These are phyloP conservation scores for Pyrrhosoma nymphula DNA, from an alignment of 2,888 invertebrate species.

Conservation along the genomic window DNA sequence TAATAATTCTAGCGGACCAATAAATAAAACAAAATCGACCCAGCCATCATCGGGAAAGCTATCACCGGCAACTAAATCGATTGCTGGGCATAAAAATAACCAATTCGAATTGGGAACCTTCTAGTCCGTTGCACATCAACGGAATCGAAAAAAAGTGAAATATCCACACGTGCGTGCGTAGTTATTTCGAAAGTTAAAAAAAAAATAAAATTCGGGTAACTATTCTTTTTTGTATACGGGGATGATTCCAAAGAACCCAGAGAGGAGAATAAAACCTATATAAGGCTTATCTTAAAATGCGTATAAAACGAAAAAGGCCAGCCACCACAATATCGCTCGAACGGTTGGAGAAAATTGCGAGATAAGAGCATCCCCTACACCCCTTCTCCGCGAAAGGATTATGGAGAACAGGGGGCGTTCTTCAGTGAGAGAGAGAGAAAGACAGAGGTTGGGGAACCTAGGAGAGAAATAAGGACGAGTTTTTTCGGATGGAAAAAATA, in stretches of 20 bases:
- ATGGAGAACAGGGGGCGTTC: not conserved
- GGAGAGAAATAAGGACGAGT: not conserved
- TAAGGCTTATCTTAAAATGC: conserved; percentile 37
- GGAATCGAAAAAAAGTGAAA: not conserved
- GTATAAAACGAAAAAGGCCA: not conserved
- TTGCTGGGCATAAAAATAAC: not conserved
- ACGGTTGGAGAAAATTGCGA: not conserved
- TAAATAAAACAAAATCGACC: not conserved
- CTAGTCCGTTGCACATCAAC: not conserved
- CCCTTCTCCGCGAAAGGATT: conserved; percentile 14
- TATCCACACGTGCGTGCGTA: not conserved
- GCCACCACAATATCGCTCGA: not conserved
- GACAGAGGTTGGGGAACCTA: not conserved
- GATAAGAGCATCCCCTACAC: not conserved
- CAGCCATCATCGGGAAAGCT: not conserved
- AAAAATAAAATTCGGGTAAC: not conserved
- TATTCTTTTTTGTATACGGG: not conserved
- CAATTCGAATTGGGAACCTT: not conserved
- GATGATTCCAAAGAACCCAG: not conserved
- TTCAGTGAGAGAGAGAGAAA: not conserved
- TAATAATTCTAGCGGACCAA: not conserved
- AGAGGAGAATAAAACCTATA: not conserved
- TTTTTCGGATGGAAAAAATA: not conserved
- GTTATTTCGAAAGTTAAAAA: not conserved
- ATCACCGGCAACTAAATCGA: not conserved